Conservation (phyloP, 2,113 vertebrate genomes). For the Apodemus sylvaticus region DNA sequence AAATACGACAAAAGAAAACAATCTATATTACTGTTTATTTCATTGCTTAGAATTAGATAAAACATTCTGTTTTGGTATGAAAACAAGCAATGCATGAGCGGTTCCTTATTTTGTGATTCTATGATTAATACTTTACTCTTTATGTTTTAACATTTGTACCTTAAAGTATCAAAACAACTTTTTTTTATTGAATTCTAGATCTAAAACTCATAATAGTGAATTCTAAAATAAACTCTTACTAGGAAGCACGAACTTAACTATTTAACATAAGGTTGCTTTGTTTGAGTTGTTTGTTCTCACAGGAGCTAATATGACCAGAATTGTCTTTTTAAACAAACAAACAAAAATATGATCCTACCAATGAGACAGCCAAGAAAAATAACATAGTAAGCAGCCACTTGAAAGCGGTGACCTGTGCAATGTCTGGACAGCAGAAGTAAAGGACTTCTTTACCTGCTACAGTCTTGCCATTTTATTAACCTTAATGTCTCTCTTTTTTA, state of each 20-base stretch:
- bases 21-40: not conserved
- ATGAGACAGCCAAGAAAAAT: not conserved
- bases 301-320: conserved; percentile 29
- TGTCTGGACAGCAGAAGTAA: not conserved
- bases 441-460: not conserved
- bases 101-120: not conserved
- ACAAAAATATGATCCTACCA: not conserved
- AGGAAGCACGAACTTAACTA: not conserved
- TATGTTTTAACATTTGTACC: not conserved
- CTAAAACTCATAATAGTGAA: not conserved
- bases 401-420: not conserved
- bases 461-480: not conserved
- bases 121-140: not conserved
- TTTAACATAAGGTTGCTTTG: not conserved
- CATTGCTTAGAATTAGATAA: not conserved
- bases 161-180: conserved; percentile 11
- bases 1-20: not conserved
- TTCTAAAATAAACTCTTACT: not conserved
- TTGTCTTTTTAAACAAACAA: conserved; percentile 12
- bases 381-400: not conserved
- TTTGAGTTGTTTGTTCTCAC: not conserved
- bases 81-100: not conserved
- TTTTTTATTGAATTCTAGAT: conserved; percentile 17
- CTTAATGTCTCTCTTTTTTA: not conserved
- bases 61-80: not conserved